A percentile compares a stretch with the other conserved stretches of the same genome.
Conservation (phyloP, 2,113 vertebrate species). For the Oreocharis arfaki region DNA sequence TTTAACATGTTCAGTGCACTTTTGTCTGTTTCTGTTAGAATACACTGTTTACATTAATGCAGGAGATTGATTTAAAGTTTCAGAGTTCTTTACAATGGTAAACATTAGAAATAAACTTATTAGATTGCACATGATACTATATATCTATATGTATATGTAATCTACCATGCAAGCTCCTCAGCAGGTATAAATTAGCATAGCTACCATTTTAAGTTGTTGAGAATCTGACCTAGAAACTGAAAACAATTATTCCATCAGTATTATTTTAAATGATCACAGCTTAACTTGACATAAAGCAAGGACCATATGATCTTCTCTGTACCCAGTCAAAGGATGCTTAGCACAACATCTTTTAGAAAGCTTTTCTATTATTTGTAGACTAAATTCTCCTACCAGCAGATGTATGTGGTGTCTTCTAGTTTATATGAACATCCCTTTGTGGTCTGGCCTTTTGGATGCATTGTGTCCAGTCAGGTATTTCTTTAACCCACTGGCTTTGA, state of each 20-base stretch:
- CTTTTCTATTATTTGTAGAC: not conserved
- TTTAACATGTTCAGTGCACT: conserved; percentile 60
- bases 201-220: not conserved
- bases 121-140: not conserved
- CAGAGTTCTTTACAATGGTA: not conserved
- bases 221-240: not conserved
- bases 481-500: conserved; percentile 11
- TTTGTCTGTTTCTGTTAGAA: conserved; percentile 31
- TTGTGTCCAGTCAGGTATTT: not conserved
- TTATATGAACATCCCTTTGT: not conserved
- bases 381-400: not conserved
- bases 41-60: conserved; percentile 28
- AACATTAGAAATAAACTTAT: conserved; percentile 8
- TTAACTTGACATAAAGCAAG: not conserved
- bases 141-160: too few relatives aligned
- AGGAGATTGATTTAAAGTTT: conserved; percentile 51
- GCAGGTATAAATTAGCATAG: not conserved
- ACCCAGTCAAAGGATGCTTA: not conserved
- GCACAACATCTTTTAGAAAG: not conserved
- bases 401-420: not conserved
- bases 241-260: not conserved
- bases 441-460: not conserved
- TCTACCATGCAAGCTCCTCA: not conserved
- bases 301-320: not conserved
- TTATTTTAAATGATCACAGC: not conserved